A percentile compares a stretch with the other conserved stretches of the same genome.
phyloP scores from a whole-genome alignment of 2,888 invertebrate species.

The Liopterus haemorrhoidalis region DNA sequence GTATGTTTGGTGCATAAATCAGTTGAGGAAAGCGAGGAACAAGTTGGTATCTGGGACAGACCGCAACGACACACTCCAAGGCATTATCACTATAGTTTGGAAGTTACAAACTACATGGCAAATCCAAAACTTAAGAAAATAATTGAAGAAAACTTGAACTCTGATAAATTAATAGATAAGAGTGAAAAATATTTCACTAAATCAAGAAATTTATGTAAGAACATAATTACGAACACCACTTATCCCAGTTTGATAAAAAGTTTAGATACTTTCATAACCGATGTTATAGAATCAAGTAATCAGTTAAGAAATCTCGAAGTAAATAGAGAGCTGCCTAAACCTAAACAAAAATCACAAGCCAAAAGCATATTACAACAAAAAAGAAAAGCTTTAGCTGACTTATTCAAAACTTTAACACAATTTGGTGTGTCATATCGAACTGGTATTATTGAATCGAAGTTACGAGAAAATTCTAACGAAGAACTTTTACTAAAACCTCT shows the following conservation, averaged over 20 bases:
- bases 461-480: constrained; percentile 48
- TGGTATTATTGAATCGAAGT: constrained; percentile 60
- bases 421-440: constrained; percentile 77
- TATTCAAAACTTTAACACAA: constrained; percentile 71
- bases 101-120: constrained; percentile 38
- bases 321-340: constrained; percentile 53
- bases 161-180: constrained; percentile 28
- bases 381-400: constrained; percentile 74
- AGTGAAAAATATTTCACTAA: constrained; percentile 48
- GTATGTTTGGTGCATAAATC: constrained; percentile 47
- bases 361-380: constrained; percentile 80
- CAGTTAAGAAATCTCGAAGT: constrained; percentile 63
- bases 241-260: constrained; percentile 58
- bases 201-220: constrained; percentile 59
- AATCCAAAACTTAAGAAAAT: constrained; percentile 39
- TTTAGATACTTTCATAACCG: constrained; percentile 60
- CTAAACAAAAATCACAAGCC: constrained; percentile 71
- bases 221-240: constrained; percentile 51
- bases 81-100: constrained; percentile 48
- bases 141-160: constrained; percentile 9
- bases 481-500: constrained; percentile 66
- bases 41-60: constrained; percentile 58
- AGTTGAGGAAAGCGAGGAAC: constrained; percentile 45
- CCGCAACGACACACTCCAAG: constrained; percentile 50
- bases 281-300: constrained; percentile 61